Base-by-base conservation (phyloP, 2,888 invertebrate species). In the Apantesis nais region DNA sequence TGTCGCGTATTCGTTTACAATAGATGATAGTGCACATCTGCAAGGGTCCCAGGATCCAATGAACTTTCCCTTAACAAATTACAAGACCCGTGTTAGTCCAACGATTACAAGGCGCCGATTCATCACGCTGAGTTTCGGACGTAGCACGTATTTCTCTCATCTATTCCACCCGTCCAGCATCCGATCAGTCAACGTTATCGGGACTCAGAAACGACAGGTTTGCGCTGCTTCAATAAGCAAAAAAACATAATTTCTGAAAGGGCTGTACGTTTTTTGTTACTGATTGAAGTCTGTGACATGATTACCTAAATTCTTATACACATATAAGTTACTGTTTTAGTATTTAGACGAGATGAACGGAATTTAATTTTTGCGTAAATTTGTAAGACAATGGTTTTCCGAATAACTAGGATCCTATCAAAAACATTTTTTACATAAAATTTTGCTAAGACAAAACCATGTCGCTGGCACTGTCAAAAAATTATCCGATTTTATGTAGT, bases 81-180 rank as follows among this genome's bases (percentile, higher is more conserved):
- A 91, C 89, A 80, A 85, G 88, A 88, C 88, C 89, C 89, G 89
- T 92, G 92, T 92, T 90, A 92, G 91, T 90, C 87, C 88, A 88
- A 84, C 92, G 92, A 94, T 93, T 93, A 93, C 93, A 93, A 92
- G 92, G 87, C 87, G 88, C 82, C 91, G 91, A 93, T 94, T 92
- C 91, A 93, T 94, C 93, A 93, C 87, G 80, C 85, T 78, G 82
- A 86, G 86, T 88, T 88, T 85, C 86, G 86, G 85, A 83, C 88
- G 86, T 82, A 85, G 91, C 93, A 94, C 94, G 94, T 94, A 90
- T 85, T 89, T 82, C 85, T 82, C 87, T 88, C 93, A 93, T 94
- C 93, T 90, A 93, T 93, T 89, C 85, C 83, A 78, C 79, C 89
- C 89, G 90, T 88, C 90, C 87, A 83, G 83, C 85, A 85, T 86